Percentiles rank a stretch among this genome's conserved stretches.
Conservation (phyloP, 2,113 vertebrate species). For the Eidolon helvum region DNA sequence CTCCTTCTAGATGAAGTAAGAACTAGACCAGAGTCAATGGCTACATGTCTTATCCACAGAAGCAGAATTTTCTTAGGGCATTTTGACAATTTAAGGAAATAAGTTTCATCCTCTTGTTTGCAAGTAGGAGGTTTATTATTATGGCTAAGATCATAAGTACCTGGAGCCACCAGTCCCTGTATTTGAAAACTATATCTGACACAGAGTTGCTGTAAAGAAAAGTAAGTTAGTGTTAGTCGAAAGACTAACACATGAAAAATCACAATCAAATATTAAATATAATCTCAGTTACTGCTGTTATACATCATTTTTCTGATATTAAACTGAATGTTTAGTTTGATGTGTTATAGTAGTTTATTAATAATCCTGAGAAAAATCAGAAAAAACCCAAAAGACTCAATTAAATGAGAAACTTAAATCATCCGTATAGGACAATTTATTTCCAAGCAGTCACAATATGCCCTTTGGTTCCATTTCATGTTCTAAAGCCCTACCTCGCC, state of each 20-base stretch:
- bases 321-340: not conserved
- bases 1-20: not conserved
- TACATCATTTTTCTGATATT: not conserved
- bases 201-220: not conserved
- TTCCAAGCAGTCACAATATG: not conserved
- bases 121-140: not conserved
- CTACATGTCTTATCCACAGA: not conserved
- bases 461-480: not conserved
- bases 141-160: not conserved
- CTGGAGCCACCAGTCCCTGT: not conserved
- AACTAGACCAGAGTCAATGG: not conserved
- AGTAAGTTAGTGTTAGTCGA: not conserved
- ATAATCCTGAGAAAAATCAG: not conserved
- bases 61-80: not conserved
- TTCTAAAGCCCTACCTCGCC: not conserved
- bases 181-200: not conserved
- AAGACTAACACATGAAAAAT: not conserved
- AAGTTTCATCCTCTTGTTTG: not conserved
- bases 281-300: not conserved
- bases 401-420: not conserved
- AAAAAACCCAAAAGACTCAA: not conserved
- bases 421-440: not conserved
- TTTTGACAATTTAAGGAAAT: not conserved
- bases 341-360: not conserved
- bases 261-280: not conserved